phyloP scores from a whole-genome alignment of 92 coral and sea anemone species.

The Parazoanthus darwini region DNA sequence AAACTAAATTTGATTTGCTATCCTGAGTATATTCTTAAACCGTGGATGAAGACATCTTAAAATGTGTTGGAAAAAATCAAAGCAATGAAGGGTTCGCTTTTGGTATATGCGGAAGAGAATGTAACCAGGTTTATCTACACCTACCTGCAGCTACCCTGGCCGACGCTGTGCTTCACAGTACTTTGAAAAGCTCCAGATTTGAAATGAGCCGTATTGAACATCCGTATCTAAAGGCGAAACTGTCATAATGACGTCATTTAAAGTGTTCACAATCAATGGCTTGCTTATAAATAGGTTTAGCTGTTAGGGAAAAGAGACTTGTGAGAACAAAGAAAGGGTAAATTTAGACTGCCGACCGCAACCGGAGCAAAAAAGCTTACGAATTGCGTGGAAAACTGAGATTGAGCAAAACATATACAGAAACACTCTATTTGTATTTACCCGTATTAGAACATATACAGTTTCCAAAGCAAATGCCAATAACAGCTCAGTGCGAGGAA shows the following conservation, averaged over 20 bases:
- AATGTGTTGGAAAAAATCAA: not conserved
- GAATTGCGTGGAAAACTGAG: too few relatives aligned
- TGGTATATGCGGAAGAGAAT: not conserved
- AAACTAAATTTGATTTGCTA: too few relatives aligned
- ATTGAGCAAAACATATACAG: too few relatives aligned
- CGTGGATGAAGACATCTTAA: not conserved
- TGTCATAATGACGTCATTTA: slow-evolving; percentile 9
- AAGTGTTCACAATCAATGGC: not conserved
- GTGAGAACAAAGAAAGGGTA: too few relatives aligned
- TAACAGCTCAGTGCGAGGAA: too few relatives aligned
- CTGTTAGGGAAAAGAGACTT: too few relatives aligned
- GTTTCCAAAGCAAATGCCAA: too few relatives aligned
- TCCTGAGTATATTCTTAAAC: too few relatives aligned
- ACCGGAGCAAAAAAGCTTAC: too few relatives aligned
- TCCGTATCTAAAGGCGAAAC: not conserved
- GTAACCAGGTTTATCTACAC: not conserved
- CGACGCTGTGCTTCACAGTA: not conserved
- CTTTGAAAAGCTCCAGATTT: not conserved
- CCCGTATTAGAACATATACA: too few relatives aligned
- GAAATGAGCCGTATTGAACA: not conserved
- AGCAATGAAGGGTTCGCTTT: not conserved
- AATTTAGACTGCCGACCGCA: too few relatives aligned
- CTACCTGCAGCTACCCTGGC: not conserved
- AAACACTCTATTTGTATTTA: too few relatives aligned
- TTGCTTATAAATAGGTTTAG: not conserved